Evolutionary conservation across 2,888 invertebrate species (phyloP).

Genomic region (Ectemnius continuus): DNA sequence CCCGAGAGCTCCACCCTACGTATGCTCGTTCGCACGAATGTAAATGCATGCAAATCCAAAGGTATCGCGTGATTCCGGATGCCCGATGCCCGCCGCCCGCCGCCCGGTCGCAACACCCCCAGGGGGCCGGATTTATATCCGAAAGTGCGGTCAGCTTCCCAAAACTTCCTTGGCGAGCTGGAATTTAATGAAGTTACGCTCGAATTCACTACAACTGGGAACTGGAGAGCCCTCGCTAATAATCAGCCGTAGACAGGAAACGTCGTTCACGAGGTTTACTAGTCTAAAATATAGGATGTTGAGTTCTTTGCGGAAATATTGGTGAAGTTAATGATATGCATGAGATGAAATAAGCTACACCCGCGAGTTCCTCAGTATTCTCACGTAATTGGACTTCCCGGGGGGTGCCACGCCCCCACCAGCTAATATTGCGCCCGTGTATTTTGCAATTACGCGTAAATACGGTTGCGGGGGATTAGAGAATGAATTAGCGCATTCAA

Average conservation of each 20-base stretch:
- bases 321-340: not conserved
- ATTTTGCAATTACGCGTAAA: slow-evolving; percentile 74
- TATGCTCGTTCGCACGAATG: not conserved
- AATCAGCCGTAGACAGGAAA: too few species aligned
- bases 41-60: slow-evolving; percentile 8
- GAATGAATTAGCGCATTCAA: slow-evolving; percentile 75
- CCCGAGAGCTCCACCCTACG: not conserved
- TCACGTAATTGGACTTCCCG: slow-evolving; percentile 17
- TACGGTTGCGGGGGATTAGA: slow-evolving; percentile 74
- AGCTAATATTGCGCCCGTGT: slow-evolving; percentile 66
- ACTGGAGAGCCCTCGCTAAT: not conserved
- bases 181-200: slow-evolving; percentile 32
- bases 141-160: slow-evolving; percentile 11
- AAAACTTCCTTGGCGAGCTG: not conserved
- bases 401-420: slow-evolving; percentile 25
- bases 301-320: not conserved
- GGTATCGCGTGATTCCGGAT: not conserved
- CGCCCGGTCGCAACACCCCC: not conserved
- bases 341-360: not conserved
- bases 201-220: slow-evolving; percentile 7
- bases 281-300: not conserved
- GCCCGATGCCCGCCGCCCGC: not conserved
- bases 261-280: too few species aligned
- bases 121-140: slow-evolving; percentile 22
- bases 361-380: not conserved